Base-by-base conservation (phyloP, 1,140 invertebrate species). In the Scaptomyza pallida region DNA sequence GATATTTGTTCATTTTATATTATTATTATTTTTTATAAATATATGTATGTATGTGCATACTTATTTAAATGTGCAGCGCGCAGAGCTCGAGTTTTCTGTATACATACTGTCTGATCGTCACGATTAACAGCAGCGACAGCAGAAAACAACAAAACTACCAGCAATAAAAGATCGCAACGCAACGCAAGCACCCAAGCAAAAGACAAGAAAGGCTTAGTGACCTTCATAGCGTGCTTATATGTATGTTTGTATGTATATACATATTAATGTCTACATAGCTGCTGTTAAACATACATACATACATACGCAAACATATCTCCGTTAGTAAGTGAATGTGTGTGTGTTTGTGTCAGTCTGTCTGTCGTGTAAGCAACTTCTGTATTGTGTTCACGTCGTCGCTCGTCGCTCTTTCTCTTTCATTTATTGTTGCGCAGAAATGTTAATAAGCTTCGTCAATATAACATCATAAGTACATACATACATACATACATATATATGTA, bases 191-290 rank as follows among this genome's bases (percentile, higher is more conserved):
- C 47, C 57, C 57, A 64, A 75, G 63, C 65, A 68, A 60, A 69
- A 82, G 71, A 86, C 82, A 88, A 88, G 82, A 88, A 88, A 88
- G 82, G 78, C 82, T 88, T 88, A 88, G 82, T 88, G 82, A 88
- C 82, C 82, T 88, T 88, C 82, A 88, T 85, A 74, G 74, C 83
- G 60, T 67, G 72, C 82, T 82, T 82, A 88, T 82, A 72, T 71
- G 44, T n/a, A 47, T 15, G 43, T 21, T 26, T 8, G 37, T 54
- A 40, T 33, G 37, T 13, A 43, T 37, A 8, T 12, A 35, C 33
- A 35, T 3, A 37, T n/a, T n/a, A 12, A 37, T n/a, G 12, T 37
- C 33, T 37, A 37, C 33, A n/a, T 37, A 37, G 33, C 33, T 35
- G 47, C 19, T 63, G 48, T 33, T 41, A 50, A 10, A 54, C 40